phyloP scores from a whole-genome alignment of 2,888 invertebrate genomes.

The Neria commutata region DNA sequence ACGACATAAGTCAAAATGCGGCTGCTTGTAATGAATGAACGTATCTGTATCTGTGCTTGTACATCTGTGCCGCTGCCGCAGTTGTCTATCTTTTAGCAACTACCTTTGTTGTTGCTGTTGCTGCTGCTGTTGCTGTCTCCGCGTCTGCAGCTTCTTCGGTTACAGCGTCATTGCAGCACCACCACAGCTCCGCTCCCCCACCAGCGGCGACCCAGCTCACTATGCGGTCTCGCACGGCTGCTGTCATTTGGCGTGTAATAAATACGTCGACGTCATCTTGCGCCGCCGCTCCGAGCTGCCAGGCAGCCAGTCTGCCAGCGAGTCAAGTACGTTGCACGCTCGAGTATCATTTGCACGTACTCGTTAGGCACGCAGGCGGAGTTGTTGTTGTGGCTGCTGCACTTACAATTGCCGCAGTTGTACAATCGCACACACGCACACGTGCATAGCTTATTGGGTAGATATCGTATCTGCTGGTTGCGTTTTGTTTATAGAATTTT shows the following conservation, averaged over 20 bases:
- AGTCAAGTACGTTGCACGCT: constrained; percentile 44
- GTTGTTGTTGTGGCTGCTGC: constrained; percentile 18
- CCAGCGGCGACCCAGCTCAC: too few species aligned
- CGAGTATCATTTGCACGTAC: constrained; percentile 55
- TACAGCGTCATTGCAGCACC: constrained; percentile 21
- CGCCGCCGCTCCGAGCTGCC: not conserved
- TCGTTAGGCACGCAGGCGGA: constrained; percentile 30
- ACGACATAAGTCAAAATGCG: not conserved
- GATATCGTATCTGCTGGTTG: not conserved
- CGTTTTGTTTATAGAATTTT: not conserved
- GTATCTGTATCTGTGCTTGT: not conserved
- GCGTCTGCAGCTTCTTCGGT: constrained; percentile 19
- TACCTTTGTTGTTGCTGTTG: constrained; percentile 15
- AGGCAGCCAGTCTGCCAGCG: not conserved
- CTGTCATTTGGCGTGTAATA: constrained; percentile 49
- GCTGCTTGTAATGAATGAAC: not conserved
- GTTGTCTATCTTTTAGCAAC: not conserved
- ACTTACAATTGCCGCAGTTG: constrained; percentile 30
- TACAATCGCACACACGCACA: not conserved
- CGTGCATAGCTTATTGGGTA: not conserved
- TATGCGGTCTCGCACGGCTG: constrained; percentile 26
- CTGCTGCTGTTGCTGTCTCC: constrained; percentile 25
- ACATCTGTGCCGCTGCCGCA: not conserved
- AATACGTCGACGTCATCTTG: constrained; percentile 35
- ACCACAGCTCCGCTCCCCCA: constrained; percentile 6